A percentile compares a stretch with the other conserved stretches of the same genome.
These are phyloP conservation scores for Atherinosoma microstoma DNA, from an alignment of 2,797 vertebrate species.

Conservation along the genomic window DNA sequence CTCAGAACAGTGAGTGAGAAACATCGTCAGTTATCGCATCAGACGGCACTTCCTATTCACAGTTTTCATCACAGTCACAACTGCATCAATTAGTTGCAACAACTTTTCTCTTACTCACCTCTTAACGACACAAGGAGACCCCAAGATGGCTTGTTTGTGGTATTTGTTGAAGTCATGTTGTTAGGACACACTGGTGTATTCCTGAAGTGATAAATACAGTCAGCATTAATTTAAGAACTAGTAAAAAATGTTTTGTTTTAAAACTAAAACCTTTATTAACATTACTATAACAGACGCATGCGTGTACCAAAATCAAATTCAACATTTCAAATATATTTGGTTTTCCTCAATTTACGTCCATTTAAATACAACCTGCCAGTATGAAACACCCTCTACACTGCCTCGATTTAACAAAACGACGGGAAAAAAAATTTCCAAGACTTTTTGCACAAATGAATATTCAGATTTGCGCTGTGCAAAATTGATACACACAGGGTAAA, in stretches of 20 bases:
- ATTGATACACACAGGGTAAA: not conserved
- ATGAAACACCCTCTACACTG: too few relatives aligned
- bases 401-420: too few relatives aligned
- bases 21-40: slow-evolving; percentile 86
- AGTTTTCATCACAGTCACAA: slow-evolving; percentile 75
- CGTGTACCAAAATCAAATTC: not conserved
- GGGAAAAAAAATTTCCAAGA: too few relatives aligned
- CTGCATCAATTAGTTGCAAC: rapidly evolving
- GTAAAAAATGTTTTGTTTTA: too few relatives aligned
- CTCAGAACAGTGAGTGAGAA: slow-evolving; percentile 74
- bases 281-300: not conserved
- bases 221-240: not conserved
- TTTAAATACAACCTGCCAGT: not conserved
- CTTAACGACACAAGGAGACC: rapidly evolving
- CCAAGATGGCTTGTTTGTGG: not conserved
- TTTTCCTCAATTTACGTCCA: not conserved
- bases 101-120: slow-evolving; percentile 26
- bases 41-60: slow-evolving; percentile 87
- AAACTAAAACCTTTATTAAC: not conserved
- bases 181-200: not conserved
- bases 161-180: not conserved
- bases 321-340: not conserved
- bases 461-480: too few relatives aligned
- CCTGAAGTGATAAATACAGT: not conserved
- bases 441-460: too few relatives aligned